phyloP scores from a whole-genome alignment of 2,888 invertebrate species.

The Drosophila borborema region DNA sequence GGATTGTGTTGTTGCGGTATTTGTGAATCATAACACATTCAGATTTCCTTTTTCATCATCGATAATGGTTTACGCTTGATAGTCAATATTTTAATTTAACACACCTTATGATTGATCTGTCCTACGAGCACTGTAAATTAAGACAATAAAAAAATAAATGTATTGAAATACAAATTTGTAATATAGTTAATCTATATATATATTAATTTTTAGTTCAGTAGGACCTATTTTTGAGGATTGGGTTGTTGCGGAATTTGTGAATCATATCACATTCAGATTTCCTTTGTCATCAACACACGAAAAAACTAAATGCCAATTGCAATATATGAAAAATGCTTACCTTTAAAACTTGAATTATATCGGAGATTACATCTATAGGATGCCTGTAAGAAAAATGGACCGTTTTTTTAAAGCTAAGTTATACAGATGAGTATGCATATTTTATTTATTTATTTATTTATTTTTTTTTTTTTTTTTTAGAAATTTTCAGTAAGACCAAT shows the following conservation, averaged over 20 bases:
- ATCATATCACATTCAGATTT: slow-evolving; percentile 75
- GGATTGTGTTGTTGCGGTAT: slow-evolving; percentile 70
- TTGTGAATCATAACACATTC: slow-evolving; percentile 66
- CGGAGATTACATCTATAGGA: background rate
- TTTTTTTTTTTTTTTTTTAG: background rate
- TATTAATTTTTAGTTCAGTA: slow-evolving; percentile 55
- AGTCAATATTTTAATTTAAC: background rate
- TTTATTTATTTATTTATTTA: background rate
- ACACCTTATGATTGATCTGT: slow-evolving; percentile 3
- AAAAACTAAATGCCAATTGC: background rate
- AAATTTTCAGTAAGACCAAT: slow-evolving; percentile 42
- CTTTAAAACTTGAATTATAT: background rate
- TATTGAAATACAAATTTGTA: background rate
- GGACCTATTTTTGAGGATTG: slow-evolving; percentile 81
- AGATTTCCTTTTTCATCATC: slow-evolving; percentile 40
- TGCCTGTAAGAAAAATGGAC: slow-evolving; percentile 9
- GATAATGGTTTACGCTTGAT: background rate
- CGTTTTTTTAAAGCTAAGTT: background rate
- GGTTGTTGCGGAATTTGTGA: slow-evolving; percentile 81
- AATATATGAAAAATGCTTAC: slow-evolving; percentile 1
- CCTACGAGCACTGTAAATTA: slow-evolving; percentile 12
- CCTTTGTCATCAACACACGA: slow-evolving; percentile 66
- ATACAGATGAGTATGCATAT: background rate
- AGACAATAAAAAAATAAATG: background rate
- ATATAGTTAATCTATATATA: too few species aligned